Evolutionary conservation across 2,797 vertebrate genomes (phyloP).

Genomic region (Anableps anableps): DNA sequence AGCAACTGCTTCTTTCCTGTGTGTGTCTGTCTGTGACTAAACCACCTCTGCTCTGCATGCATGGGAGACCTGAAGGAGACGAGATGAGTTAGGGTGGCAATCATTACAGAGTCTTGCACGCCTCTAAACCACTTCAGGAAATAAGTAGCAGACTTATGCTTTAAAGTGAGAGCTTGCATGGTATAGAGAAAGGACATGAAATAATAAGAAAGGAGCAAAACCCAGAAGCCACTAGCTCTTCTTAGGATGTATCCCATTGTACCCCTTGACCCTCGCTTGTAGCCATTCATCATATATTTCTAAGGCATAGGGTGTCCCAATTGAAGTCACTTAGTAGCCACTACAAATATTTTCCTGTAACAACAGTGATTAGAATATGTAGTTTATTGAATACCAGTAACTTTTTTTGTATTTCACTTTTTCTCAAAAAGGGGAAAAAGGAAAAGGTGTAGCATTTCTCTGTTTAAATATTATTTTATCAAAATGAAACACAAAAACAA

Average conservation of each 20-base stretch:
- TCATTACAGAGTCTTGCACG: constrained; percentile 26
- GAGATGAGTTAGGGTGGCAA: constrained; percentile 43
- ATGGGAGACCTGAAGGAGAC: constrained; percentile 33
- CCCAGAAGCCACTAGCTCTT: constrained; percentile 1
- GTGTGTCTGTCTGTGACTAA: constrained; percentile 47
- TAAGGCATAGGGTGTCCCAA: not conserved
- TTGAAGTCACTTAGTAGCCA: not conserved
- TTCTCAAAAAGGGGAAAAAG: not conserved
- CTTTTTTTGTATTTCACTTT: not conserved
- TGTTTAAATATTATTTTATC: not conserved
- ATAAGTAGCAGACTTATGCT: not conserved
- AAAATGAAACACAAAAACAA: not conserved
- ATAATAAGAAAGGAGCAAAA: not conserved
- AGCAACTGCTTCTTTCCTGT: constrained; percentile 64
- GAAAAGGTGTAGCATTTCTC: not conserved
- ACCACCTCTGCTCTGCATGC: constrained; percentile 49
- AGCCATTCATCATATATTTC: not conserved
- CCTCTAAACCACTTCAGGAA: constrained; percentile 29
- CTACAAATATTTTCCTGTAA: not conserved
- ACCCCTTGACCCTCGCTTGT: not conserved
- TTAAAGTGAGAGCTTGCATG: constrained; percentile 5
- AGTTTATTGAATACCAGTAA: not conserved
- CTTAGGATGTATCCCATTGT: not conserved
- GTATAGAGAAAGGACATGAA: not conserved
- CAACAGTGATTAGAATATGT: not conserved